Base-by-base conservation (phyloP, 2,888 invertebrate species). In the Asteroscopus sphinx region DNA sequence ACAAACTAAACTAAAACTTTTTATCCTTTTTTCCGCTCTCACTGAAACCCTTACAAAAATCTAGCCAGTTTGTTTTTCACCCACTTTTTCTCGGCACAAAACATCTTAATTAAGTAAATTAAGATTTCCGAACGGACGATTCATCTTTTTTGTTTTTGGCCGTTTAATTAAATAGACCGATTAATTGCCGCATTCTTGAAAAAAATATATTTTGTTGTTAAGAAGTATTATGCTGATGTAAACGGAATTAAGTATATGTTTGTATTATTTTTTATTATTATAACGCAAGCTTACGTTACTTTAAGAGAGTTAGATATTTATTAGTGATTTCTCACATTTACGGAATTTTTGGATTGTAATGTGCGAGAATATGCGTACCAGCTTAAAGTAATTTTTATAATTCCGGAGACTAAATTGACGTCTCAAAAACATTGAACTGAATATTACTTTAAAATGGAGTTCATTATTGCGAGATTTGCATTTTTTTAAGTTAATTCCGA, bases 21-120 rank as follows among this genome's bases (percentile, higher is more conserved):
- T n/a, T n/a, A n/a, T n/a, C n/a, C n/a, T n/a, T 9, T 8, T 0
- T 11, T 11, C 26, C 54, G 72, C 70, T 59, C 5, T 12, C 51
- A 77, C 41, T 70, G 41, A 11, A 30, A 21, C 71, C 57, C 0
- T 15, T 41, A 52, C 55, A 41, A 21, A 62, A 69, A 61, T 58
- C 63, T 49, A 49, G 51, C 57, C 49, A 56, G 68, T 80, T 85
- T 83, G 76, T 82, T 82, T 81, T 81, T 77, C 71, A 73, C 75
- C 77, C 77, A 80, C 65, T 82, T 82, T 77, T 77, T 67, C 15
- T 70, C 68, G 41, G 75, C 71, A 70, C 71, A 76, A 81, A 82
- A 82, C 79, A 84, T 81, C 81, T 86, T 89, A 88, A 90, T 90
- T 88, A 88, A 86, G 75, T 78, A 85, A 89, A 89, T 89, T 87